phyloP scores from a whole-genome alignment of 2,113 vertebrate genomes.

The Lampris incognitus region DNA sequence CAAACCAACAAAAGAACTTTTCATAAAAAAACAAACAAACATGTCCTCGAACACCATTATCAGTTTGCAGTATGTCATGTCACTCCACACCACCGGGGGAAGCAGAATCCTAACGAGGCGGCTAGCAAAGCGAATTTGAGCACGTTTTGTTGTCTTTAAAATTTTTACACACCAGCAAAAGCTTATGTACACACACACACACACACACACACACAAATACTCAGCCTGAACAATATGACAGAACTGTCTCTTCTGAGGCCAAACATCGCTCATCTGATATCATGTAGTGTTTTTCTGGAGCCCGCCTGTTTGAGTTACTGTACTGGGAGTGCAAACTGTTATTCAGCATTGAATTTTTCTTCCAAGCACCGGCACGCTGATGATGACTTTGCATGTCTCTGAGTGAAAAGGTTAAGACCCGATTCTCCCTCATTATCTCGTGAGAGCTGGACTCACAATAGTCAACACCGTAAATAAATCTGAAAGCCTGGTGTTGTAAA shows the following conservation, averaged over 20 bases:
- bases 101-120: no score
- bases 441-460: slow-evolving; percentile 11
- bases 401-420: slow-evolving; percentile 21
- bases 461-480: slow-evolving; percentile 5
- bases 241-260: slow-evolving; percentile 18
- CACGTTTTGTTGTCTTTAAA: no score
- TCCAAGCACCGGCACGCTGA: background rate
- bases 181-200: background rate
- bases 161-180: no score
- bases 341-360: slow-evolving; percentile 24
- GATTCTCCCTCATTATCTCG: slow-evolving; percentile 22
- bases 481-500: background rate
- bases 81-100: no score
- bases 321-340: slow-evolving; percentile 3
- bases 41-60: no score
- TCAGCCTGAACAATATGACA: slow-evolving; percentile 45
- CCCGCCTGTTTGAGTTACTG: slow-evolving; percentile 5
- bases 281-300: background rate
- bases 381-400: slow-evolving; percentile 25
- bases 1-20: no score
- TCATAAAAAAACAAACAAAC: no score
- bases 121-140: no score
- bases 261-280: slow-evolving; percentile 15
- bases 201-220: background rate
- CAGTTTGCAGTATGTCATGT: no score